Percentiles rank a stretch among this genome's conserved stretches.
Evolutionary conservation across 2,888 invertebrate species (phyloP).

Genomic region (Idaea dimidiata): DNA sequence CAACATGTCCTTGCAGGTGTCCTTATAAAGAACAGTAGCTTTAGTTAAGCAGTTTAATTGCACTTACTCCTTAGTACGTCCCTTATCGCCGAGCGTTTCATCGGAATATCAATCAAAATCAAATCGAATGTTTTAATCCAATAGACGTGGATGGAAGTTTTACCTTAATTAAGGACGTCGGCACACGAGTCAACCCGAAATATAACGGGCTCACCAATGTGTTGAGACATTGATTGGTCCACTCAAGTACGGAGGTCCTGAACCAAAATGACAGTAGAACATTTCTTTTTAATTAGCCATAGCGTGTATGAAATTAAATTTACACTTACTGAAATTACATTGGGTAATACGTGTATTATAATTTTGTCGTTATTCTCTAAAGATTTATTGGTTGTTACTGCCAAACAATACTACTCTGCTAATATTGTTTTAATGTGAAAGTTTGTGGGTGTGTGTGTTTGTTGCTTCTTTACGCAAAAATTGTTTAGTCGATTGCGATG

Average conservation of each 20-base stretch:
- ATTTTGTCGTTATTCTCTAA: too few relatives aligned
- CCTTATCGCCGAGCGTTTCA: conserved; percentile 45
- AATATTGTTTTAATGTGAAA: too few relatives aligned
- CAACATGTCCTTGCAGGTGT: too few relatives aligned
- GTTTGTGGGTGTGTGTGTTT: too few relatives aligned
- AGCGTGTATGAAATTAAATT: neutral
- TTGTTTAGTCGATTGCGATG: too few relatives aligned
- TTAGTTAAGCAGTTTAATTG: neutral
- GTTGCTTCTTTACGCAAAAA: too few relatives aligned
- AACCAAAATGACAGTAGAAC: neutral
- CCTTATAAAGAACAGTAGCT: too few relatives aligned
- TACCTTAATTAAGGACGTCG: conserved; percentile 64
- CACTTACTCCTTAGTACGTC: conserved; percentile 5
- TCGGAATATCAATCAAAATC: conserved; percentile 70
- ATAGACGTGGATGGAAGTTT: conserved; percentile 46
- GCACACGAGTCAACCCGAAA: conserved; percentile 35
- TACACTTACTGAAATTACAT: too few relatives aligned
- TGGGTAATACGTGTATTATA: too few relatives aligned
- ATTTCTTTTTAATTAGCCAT: neutral
- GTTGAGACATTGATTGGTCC: neutral
- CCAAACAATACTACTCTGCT: too few relatives aligned
- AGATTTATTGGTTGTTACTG: too few relatives aligned
- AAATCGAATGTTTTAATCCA: conserved; percentile 63
- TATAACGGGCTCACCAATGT: conserved; percentile 19
- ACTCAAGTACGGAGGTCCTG: neutral